phyloP scores from a whole-genome alignment of 2,888 invertebrate species.

The Cenopis cana region DNA sequence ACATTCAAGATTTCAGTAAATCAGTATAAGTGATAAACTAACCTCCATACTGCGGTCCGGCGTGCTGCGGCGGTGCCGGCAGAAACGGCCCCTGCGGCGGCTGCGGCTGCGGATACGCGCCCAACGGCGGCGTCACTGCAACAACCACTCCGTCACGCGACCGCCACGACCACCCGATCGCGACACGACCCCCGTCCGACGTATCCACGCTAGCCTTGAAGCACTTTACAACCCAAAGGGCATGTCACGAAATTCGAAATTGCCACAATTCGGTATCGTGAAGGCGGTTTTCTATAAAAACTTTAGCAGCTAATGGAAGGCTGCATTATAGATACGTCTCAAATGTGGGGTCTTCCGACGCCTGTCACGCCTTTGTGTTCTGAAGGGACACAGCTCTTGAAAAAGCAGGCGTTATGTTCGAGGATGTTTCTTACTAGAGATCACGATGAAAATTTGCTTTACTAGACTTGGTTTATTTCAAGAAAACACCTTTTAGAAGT shows the following conservation, averaged over 20 bases:
- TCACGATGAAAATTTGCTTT: constrained; percentile 35
- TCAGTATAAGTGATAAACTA: too few species aligned
- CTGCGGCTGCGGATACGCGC: constrained; percentile 86
- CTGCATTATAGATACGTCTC: constrained; percentile 7
- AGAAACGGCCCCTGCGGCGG: constrained; percentile 86
- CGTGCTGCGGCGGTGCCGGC: constrained; percentile 87
- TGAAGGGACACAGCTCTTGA: constrained; percentile 1
- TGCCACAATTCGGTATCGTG: too few species aligned
- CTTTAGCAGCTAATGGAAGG: too few species aligned
- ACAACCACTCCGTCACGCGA: constrained; percentile 64
- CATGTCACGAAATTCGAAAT: background rate
- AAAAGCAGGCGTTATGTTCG: background rate
- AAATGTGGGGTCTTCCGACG: constrained; percentile 5
- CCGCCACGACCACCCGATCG: constrained; percentile 46
- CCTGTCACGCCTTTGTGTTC: constrained; percentile 4
- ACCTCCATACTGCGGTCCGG: constrained; percentile 83
- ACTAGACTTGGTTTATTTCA: background rate
- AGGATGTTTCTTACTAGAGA: constrained; percentile 34
- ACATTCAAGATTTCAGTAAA: too few species aligned
- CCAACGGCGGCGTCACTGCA: constrained; percentile 83
- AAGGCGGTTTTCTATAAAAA: too few species aligned
- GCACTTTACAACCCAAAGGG: constrained; percentile 5
- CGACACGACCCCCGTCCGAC: constrained; percentile 26
- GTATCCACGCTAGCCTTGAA: background rate
- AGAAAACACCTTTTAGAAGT: background rate